phyloP scores from a whole-genome alignment of 2,888 invertebrate species.

The Agrotis exclamationis region DNA sequence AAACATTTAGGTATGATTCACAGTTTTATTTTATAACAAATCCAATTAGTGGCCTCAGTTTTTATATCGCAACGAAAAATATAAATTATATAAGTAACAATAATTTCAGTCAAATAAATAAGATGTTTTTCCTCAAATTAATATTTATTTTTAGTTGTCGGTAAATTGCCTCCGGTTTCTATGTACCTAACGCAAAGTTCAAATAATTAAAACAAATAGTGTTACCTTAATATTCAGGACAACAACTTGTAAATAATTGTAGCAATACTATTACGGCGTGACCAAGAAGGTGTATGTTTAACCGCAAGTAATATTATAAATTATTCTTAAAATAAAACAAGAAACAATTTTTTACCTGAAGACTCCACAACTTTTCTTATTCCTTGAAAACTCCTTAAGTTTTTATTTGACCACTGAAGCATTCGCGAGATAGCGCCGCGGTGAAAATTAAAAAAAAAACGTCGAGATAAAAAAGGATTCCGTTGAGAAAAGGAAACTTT shows the following conservation, averaged over 20 bases:
- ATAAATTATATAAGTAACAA: slow-evolving; percentile 18
- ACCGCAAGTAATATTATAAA: background rate
- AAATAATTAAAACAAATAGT: slow-evolving; percentile 21
- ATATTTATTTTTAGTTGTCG: slow-evolving; percentile 42
- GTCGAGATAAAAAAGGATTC: slow-evolving; percentile 77
- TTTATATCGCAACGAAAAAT: slow-evolving; percentile 45
- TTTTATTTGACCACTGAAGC: slow-evolving; percentile 92
- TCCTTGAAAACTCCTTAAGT: slow-evolving; percentile 88
- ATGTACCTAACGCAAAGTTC: background rate
- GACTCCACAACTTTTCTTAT: slow-evolving; percentile 68
- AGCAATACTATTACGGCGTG: background rate
- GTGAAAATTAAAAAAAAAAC: slow-evolving; percentile 89
- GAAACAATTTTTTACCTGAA: slow-evolving; percentile 11
- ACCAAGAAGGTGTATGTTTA: background rate
- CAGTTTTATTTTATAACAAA: slow-evolving; percentile 33
- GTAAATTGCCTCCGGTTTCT: slow-evolving; percentile 27
- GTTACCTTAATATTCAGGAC: slow-evolving; percentile 15
- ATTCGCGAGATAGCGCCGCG: slow-evolving; percentile 90
- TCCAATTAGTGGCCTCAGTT: slow-evolving; percentile 39
- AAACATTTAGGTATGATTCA: slow-evolving; percentile 47
- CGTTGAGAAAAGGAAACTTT: slow-evolving; percentile 71
- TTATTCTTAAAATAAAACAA: background rate
- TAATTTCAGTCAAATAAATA: slow-evolving; percentile 40
- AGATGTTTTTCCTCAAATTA: slow-evolving; percentile 55
- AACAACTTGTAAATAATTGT: slow-evolving; percentile 20